Evolutionary conservation across 1,140 invertebrate species (phyloP).

Genomic region (Sitobion miscanthi): DNA sequence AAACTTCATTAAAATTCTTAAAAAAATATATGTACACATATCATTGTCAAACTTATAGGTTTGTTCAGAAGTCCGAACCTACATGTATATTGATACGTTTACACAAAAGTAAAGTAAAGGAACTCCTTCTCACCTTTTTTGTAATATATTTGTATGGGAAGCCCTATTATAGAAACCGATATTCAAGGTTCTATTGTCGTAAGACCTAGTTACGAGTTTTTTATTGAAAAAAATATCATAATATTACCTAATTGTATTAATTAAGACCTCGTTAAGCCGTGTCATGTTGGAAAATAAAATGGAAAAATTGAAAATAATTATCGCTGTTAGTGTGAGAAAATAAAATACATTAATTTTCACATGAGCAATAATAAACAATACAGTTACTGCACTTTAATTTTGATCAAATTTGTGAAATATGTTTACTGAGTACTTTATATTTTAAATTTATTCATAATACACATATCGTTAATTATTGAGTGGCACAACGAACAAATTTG

Average conservation of each 20-base stretch:
- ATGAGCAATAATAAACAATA: background rate
- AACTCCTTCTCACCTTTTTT: background rate
- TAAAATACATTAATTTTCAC: background rate
- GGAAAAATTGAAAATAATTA: background rate
- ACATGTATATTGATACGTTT: background rate
- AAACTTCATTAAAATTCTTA: background rate
- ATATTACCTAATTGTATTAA: background rate
- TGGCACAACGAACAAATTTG: background rate
- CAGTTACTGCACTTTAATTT: background rate
- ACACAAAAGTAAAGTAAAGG: background rate
- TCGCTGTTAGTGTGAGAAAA: background rate
- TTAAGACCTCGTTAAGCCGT: background rate
- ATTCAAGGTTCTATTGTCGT: background rate
- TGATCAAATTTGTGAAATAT: background rate
- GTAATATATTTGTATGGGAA: background rate
- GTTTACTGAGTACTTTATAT: background rate
- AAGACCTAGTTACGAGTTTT: background rate
- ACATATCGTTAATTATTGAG: background rate
- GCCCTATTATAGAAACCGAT: background rate
- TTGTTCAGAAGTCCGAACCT: background rate
- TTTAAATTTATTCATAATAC: background rate
- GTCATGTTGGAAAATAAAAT: background rate
- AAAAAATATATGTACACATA: background rate
- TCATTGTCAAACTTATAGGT: background rate
- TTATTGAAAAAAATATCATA: background rate